Evolutionary conservation across 2,888 invertebrate genomes (phyloP).

Genomic region (Dicyrtomina minuta): DNA sequence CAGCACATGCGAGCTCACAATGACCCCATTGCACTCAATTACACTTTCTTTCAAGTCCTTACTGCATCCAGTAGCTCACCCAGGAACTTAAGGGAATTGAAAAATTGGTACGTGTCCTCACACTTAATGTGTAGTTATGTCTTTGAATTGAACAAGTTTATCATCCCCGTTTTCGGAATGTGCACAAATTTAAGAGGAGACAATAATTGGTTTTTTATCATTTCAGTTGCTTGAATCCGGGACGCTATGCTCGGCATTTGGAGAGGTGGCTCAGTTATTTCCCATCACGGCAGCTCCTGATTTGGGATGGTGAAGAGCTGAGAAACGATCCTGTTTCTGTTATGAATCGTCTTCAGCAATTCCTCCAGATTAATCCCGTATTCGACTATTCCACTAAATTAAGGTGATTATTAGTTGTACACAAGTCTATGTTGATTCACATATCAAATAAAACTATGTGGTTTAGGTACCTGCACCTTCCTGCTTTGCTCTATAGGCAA

Average conservation of each 20-base stretch:
- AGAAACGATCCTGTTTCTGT: conserved; percentile 86
- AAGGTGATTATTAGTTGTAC: too few species aligned
- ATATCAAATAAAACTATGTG: too few species aligned
- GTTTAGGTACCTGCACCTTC: too few species aligned
- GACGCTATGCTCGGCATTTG: conserved; percentile 93
- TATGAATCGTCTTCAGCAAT: conserved; percentile 87
- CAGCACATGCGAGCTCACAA: conserved; percentile 93
- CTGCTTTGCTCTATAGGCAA: too few species aligned
- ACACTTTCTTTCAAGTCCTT: conserved; percentile 89
- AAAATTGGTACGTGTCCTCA: conserved; percentile 60
- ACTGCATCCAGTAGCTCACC: conserved; percentile 88
- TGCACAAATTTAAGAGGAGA: too few species aligned
- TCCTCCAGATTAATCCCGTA: conserved; percentile 83
- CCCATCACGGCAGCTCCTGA: conserved; percentile 81
- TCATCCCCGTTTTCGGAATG: background rate
- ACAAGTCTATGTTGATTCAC: too few species aligned
- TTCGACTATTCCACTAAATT: conserved; percentile 88
- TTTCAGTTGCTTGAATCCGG: conserved; percentile 84
- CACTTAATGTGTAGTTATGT: background rate
- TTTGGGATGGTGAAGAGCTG: conserved; percentile 91
- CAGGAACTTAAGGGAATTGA: conserved; percentile 77
- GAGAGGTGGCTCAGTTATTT: conserved; percentile 94
- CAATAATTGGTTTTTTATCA: conserved; percentile 40
- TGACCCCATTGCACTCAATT: conserved; percentile 85
- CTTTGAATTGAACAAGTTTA: background rate